phyloP scores from a whole-genome alignment of 2,888 invertebrate species.

The Ctena decussata region DNA sequence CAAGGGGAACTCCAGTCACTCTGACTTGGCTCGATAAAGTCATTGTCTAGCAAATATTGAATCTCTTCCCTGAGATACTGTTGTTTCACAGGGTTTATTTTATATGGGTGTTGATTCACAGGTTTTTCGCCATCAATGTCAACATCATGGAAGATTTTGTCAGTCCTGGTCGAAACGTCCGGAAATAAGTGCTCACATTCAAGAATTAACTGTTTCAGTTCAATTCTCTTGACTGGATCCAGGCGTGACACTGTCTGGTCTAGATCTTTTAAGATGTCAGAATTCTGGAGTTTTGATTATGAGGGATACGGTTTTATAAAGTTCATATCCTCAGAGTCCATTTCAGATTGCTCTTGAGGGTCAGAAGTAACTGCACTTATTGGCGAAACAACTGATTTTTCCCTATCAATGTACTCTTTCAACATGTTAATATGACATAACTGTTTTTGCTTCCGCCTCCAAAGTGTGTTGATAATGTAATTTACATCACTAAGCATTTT shows the following conservation, averaged over 20 bases:
- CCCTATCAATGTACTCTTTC: constrained; percentile 46
- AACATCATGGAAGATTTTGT: constrained; percentile 44
- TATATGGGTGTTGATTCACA: constrained; percentile 62
- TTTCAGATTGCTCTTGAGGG: constrained; percentile 14
- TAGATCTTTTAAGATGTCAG: constrained; percentile 38
- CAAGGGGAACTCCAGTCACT: constrained; percentile 68
- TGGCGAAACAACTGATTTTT: not conserved
- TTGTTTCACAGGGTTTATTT: constrained; percentile 49
- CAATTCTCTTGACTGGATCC: not conserved
- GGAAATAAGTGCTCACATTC: constrained; percentile 57
- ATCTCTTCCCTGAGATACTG: constrained; percentile 50
- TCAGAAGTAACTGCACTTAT: constrained; percentile 25
- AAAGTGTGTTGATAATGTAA: constrained; percentile 54
- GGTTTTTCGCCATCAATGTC: constrained; percentile 34
- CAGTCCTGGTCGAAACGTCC: constrained; percentile 49
- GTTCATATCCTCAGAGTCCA: not conserved
- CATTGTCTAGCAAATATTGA: constrained; percentile 66
- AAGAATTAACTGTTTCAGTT: constrained; percentile 40
- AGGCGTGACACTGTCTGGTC: constrained; percentile 34
- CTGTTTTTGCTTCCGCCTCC: constrained; percentile 33
- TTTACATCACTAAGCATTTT: constrained; percentile 45
- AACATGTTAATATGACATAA: constrained; percentile 60
- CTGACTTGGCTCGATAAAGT: constrained; percentile 45
- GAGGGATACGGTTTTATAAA: constrained; percentile 7
- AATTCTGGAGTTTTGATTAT: constrained; percentile 35